A percentile compares a stretch with the other conserved stretches of the same genome.
Conservation (phyloP, 2,113 vertebrate species). For the Eulemur rufifrons region DNA sequence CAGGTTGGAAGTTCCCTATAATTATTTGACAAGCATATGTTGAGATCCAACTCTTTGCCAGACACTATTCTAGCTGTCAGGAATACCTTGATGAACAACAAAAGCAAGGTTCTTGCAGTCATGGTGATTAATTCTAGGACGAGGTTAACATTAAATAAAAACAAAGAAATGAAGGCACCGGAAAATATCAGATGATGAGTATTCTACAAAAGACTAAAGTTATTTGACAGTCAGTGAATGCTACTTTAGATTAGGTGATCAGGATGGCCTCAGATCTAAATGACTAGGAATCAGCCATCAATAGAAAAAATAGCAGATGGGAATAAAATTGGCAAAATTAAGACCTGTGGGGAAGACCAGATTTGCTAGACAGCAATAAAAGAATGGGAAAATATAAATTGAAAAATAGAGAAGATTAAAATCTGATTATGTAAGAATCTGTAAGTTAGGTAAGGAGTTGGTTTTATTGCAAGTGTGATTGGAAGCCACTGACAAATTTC, state of each 20-base stretch:
- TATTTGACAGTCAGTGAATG: not conserved
- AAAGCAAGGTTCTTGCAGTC: not conserved
- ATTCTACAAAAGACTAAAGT: not conserved
- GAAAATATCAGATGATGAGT: not conserved
- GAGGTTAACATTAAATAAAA: not conserved
- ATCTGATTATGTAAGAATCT: not conserved
- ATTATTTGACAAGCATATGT: not conserved
- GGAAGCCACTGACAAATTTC: not conserved
- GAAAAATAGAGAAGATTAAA: not conserved
- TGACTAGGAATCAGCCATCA: not conserved
- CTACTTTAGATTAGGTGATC: not conserved
- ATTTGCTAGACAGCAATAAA: not conserved
- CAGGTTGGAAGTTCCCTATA: not conserved
- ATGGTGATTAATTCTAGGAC: not conserved
- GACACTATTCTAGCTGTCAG: not conserved
- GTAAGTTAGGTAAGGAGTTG: not conserved
- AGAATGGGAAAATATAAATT: not conserved
- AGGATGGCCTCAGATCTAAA: not conserved
- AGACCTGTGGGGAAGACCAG: not conserved
- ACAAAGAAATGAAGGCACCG: not conserved
- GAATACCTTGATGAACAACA: not conserved
- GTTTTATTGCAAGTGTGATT: not conserved
- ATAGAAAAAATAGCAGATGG: not conserved
- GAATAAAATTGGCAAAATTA: not conserved
- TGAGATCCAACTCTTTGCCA: not conserved